phyloP scores from a whole-genome alignment of 2,797 vertebrate genomes.

The Sebastolobus altivelis region DNA sequence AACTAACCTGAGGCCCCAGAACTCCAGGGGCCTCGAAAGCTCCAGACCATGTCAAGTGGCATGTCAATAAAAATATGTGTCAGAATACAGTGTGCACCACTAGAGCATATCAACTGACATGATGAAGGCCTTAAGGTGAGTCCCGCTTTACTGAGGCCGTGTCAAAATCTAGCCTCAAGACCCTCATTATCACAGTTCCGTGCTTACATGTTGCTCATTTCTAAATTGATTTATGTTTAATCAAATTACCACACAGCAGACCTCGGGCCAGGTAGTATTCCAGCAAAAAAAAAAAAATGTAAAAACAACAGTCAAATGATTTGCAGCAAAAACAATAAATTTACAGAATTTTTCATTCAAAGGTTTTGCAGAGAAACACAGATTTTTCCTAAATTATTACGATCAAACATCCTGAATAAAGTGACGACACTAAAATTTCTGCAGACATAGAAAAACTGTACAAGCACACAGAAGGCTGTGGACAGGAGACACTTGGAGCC shows the following conservation, averaged over 20 bases:
- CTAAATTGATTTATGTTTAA: background rate
- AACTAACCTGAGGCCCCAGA: background rate
- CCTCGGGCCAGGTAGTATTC: background rate
- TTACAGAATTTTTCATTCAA: background rate
- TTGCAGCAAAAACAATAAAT: background rate
- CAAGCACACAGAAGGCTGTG: background rate
- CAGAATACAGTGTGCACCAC: background rate
- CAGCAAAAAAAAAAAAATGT: background rate
- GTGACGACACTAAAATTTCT: background rate
- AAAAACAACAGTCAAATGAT: background rate
- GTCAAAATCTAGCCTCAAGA: background rate
- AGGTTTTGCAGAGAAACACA: background rate
- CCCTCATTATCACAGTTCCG: background rate
- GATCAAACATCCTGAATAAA: background rate
- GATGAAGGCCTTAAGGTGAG: background rate
- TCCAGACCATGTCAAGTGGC: background rate
- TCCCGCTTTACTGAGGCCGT: background rate
- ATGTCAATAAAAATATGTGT: background rate
- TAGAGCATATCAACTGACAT: background rate
- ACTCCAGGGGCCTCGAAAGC: background rate
- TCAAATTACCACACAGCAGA: background rate
- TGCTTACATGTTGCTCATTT: background rate
- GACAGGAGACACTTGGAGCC: background rate
- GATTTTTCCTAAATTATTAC: background rate
- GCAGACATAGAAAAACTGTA: background rate